Base-by-base conservation (phyloP, 2,888 invertebrate species). In the Frankliniella intonsa region DNA sequence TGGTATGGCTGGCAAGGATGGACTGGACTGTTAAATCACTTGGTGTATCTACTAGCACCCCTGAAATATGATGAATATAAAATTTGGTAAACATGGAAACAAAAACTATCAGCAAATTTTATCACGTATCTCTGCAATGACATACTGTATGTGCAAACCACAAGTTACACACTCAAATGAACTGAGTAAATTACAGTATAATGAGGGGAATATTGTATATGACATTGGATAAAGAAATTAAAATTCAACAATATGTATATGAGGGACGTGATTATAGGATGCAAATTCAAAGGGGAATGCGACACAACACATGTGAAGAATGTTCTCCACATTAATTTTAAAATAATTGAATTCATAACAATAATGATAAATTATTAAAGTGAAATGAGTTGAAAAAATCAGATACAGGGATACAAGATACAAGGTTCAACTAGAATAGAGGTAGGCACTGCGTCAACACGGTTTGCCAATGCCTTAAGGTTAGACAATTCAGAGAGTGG, bases 11-110 rank as follows among this genome's bases (percentile, higher is more conserved):
- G 12, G 69, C 25, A 22, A 76, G 25, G 9, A 76, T 22, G 25
- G 69, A 76, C 25, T 76, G 69, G 12, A 76, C 69, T 25, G 22
- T 76, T 22, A 76, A 22, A 76, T 76, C 69, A 76, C 69, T 76
- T 25, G 69, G 69, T 22, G 69, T 11, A 25, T 76, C 69, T 22
- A 76, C 69, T 25, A 76, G 25, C 69, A 76, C 69, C 12, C 69
- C 69, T 76, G 25, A 76, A 76, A 76, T 12, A 9, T 25, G 25
- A 0, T 19, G 14, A 19, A 19, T 62, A 14, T 12, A 17, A 10
- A 2, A 55, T 0, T 17, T 7, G 11, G 8, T 62, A 62, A 17
- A 7, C 7, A 19, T 17, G 17, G 8, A 14, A 62, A 17, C 14
- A n/a, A 7, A 11, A 62, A n/a, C 62, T 19, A 7, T n/a, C 8